Percentiles rank a stretch among this genome's conserved stretches.
Evolutionary conservation across 2,113 vertebrate species (phyloP).

Genomic region (Phodopus roborovskii): DNA sequence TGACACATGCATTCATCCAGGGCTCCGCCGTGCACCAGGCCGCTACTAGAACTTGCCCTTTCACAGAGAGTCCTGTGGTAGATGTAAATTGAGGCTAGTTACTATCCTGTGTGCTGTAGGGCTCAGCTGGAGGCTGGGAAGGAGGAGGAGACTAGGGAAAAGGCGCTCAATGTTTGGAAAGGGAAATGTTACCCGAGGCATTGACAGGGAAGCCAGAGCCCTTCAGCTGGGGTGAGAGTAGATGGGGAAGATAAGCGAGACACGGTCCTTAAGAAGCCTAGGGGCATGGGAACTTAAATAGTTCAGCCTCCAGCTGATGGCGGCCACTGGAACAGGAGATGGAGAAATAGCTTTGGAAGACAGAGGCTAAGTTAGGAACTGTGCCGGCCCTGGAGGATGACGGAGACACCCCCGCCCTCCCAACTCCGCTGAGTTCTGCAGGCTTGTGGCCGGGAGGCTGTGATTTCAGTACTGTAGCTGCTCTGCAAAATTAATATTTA

Average conservation of each 20-base stretch:
- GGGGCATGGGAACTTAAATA: background rate
- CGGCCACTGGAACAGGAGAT: background rate
- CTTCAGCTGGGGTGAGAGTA: background rate
- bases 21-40: background rate
- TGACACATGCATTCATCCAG: background rate
- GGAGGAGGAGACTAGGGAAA: background rate
- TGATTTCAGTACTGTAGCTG: background rate
- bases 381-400: background rate
- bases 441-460: background rate
- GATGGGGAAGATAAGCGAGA: background rate
- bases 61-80: background rate
- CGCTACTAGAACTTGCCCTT: background rate
- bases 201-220: background rate
- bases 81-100: background rate
- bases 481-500: conserved; percentile 63
- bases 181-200: background rate
- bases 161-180: background rate
- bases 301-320: background rate
- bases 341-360: background rate
- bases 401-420: background rate
- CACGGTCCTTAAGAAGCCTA: background rate
- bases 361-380: background rate
- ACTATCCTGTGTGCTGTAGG: background rate
- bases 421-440: background rate
- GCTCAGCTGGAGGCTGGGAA: background rate